Base-by-base conservation (phyloP, 1,140 invertebrate species). In the Latrodectus geometricus region DNA sequence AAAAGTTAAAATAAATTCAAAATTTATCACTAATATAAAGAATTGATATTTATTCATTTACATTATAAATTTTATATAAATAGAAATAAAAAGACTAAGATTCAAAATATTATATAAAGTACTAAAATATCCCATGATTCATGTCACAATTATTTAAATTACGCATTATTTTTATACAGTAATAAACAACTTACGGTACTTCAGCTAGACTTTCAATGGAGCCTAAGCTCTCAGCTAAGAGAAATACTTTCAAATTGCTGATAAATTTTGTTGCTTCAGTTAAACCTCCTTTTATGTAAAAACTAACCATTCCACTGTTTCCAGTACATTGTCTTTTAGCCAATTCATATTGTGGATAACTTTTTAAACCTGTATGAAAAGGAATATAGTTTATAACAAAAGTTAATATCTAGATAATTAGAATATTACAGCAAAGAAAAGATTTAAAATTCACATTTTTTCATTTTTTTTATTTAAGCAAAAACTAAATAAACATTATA, bases 211-310 rank as follows among this genome's bases (percentile, higher is more conserved):
- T 98, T 91, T 99, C 98, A 90, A 95, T 98, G 77, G 97, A 97
- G 75, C 98, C 98, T 54, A 99, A 93, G 92, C 97, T 98, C 91
- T 98, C 97, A 14, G 98, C 98, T n/a, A 99, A 91, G 3, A 94
- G 95, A 90, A 99, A 96, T 9, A 97, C 78, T 92, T 97, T 95
- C 1, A 98, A 91, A 9, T 94, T 91, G 89, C 93, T 93, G 15
- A 98, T 91, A 90, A 99, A 98, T 78, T 93, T 95, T 73, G 91
- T 91, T 0, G 96, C 94, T 89, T 97, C 94, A 77, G 94, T 91
- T n/a, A 95, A 88, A n/a, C 93, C 94, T 8, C 96, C 97, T 89
- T 95, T 95, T 4, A 98, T 92, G 89, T 96, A 97, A 90, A 99
- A 97, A 1, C 95, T 95, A 82, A 99, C 92, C 92, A 99, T 98